Base-by-base conservation (phyloP, 2,797 vertebrate genomes). In the Thalassophryne amazonica region DNA sequence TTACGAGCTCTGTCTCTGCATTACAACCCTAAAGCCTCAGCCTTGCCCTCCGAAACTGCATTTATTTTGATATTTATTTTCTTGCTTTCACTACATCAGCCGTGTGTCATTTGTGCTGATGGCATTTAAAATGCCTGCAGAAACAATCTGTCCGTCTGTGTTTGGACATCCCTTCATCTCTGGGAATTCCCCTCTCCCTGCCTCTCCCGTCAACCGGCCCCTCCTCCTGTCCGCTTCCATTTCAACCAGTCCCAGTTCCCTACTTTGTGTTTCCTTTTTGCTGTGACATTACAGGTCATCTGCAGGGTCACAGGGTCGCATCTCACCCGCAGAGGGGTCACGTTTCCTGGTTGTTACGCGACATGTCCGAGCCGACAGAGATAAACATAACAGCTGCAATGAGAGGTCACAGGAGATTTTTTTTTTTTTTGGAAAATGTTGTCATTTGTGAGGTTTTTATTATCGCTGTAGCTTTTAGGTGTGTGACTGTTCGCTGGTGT, bases 181-280 rank as follows among this genome's bases (percentile, higher is more conserved):
- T 59, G 83, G 84, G 86, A 86, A 86, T 78, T 84, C 80, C 84
- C 83, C 78, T 51, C 53, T 54, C 51, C 24, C 56, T 40, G 39
- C 40, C 21, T 60, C 63, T 55, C 56, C 68, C 60, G 48, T 38
- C 8, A 7, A 36, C 27, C 35, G 32, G 33, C 59, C 41, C 60
- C 64, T 48, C 50, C 61, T 19, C 38, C n/a, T 21, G 34, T 38
- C 30, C 19, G 15, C 5, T 50, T 62, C 61, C 65, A 3, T 24
- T 63, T 36, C n/a, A 46, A 17, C 83, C 75, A 77, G 77, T 83
- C 68, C 34, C 41, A 76, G 43, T 0, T 19, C 16, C 14, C 1
- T 14, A 49, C 76, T 81, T 82, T 79, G 64, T 76, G 66, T 65
- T 75, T 83, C 73, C 61, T 74, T 21, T n/a, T 41, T 39, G 55